A percentile compares a stretch with the other conserved stretches of the same genome.
Conservation (phyloP, 2,797 vertebrate genomes). For the Myotis planiceps region DNA sequence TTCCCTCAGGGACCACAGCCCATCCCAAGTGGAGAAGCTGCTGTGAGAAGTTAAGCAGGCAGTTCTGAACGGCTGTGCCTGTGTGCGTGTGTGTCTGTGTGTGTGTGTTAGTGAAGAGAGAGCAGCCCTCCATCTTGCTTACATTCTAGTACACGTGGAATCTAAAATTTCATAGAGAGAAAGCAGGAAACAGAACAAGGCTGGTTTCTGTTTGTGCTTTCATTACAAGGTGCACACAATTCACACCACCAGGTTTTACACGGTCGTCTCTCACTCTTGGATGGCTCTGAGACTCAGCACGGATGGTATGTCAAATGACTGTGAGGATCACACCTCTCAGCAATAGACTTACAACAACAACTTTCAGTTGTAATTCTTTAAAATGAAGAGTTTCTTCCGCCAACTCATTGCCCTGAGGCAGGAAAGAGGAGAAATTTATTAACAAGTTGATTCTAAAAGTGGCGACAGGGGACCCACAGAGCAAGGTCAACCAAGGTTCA, state of each 20-base stretch:
- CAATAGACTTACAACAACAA: constrained; percentile 43
- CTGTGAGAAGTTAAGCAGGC: constrained; percentile 86
- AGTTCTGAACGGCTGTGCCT: constrained; percentile 75
- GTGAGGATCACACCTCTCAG: background rate
- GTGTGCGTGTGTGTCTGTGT: constrained; percentile 83
- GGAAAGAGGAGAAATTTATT: constrained; percentile 69
- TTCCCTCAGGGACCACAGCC: constrained; percentile 90
- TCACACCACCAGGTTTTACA: background rate
- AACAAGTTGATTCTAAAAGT: constrained; percentile 69
- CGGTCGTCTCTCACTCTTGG: background rate
- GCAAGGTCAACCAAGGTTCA: background rate
- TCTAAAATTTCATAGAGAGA: constrained; percentile 81
- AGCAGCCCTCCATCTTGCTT: constrained; percentile 77
- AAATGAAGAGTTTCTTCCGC: background rate
- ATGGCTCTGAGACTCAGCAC: background rate
- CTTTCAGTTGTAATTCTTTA: background rate
- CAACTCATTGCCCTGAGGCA: background rate
- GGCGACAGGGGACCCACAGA: background rate
- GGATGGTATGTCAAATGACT: background rate
- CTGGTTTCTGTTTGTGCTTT: background rate
- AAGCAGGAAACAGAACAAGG: background rate
- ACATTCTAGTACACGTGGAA: constrained; percentile 86
- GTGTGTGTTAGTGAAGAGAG: constrained; percentile 82
- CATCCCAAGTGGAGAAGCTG: constrained; percentile 87
- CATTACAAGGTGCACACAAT: background rate